Conservation (phyloP, 1,140 invertebrate genomes). For the Laupala kohalensis region DNA sequence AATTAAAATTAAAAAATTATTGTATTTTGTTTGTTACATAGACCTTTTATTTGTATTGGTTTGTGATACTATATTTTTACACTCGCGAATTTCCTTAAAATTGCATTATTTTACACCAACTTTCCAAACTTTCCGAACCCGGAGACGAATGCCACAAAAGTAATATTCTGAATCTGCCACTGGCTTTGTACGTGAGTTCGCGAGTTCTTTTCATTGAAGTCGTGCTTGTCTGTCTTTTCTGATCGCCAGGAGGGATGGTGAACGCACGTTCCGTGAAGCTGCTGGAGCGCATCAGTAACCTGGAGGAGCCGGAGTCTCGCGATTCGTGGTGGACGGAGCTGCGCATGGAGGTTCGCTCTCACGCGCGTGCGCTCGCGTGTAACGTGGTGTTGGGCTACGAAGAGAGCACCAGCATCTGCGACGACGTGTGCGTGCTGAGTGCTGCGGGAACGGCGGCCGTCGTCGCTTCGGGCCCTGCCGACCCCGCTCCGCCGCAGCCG, state of each 20-base stretch:
- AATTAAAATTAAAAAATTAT: no score
- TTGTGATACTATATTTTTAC: no score
- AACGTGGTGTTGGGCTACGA: conserved; percentile 88
- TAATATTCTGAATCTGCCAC: no score
- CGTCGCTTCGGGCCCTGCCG: conserved; percentile 39
- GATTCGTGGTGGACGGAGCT: conserved; percentile 94
- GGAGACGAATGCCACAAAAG: no score
- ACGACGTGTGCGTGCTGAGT: conserved; percentile 88
- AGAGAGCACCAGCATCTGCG: conserved; percentile 81
- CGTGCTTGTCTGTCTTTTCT: not conserved
- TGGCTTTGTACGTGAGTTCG: no score
- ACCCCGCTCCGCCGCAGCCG: not conserved
- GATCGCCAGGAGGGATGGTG: conserved; percentile 61
- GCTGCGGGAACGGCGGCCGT: conserved; percentile 87
- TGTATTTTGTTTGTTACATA: no score
- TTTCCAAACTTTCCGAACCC: no score
- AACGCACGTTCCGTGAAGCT: conserved; percentile 77
- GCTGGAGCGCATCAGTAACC: conserved; percentile 62
- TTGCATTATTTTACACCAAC: no score
- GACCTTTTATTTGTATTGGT: no score
- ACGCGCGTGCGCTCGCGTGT: conserved; percentile 77
- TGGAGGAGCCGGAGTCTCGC: conserved; percentile 78
- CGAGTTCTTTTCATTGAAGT: no score
- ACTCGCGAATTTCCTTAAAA: no score
- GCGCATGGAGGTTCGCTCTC: conserved; percentile 83